Evolutionary conservation across 2,888 invertebrate genomes (phyloP).

Genomic region (Lochmaea capreae): DNA sequence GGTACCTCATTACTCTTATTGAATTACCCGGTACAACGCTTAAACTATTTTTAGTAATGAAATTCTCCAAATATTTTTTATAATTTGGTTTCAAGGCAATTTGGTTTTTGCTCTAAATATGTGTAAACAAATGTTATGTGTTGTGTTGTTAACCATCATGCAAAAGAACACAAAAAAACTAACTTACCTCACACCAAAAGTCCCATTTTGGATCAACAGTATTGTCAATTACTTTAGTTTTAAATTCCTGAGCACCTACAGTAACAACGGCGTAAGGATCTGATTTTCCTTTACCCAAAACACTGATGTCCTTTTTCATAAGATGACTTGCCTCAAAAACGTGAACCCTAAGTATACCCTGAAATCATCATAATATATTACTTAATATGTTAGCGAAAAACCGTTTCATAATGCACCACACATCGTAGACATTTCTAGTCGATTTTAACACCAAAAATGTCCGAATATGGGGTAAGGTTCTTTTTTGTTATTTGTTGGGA

Average conservation of each 20-base stretch:
- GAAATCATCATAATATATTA: constrained; percentile 15
- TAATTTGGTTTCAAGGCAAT: too few species aligned
- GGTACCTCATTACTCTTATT: too few species aligned
- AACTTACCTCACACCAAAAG: constrained; percentile 93
- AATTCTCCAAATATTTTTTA: too few species aligned
- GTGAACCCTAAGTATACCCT: constrained; percentile 95
- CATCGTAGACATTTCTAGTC: too few species aligned
- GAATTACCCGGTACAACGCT: too few species aligned
- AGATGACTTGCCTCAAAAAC: constrained; percentile 95
- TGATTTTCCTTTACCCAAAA: constrained; percentile 93
- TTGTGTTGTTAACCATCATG: constrained; percentile 35
- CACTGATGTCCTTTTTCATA: constrained; percentile 94
- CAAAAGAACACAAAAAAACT: constrained; percentile 19
- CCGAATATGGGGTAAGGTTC: too few species aligned
- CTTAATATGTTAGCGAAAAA: neutral
- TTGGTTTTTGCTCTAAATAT: too few species aligned
- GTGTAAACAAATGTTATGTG: constrained; percentile 24
- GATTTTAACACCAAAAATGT: too few species aligned
- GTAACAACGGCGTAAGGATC: constrained; percentile 95
- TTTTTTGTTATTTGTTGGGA: too few species aligned
- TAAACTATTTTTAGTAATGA: too few species aligned
- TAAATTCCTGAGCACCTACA: constrained; percentile 94
- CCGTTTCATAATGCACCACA: too few species aligned
- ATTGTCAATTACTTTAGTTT: constrained; percentile 94
- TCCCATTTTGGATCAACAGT: constrained; percentile 97